Evolutionary conservation across 2,888 invertebrate species (phyloP).

Genomic region (Cerastoderma edule): DNA sequence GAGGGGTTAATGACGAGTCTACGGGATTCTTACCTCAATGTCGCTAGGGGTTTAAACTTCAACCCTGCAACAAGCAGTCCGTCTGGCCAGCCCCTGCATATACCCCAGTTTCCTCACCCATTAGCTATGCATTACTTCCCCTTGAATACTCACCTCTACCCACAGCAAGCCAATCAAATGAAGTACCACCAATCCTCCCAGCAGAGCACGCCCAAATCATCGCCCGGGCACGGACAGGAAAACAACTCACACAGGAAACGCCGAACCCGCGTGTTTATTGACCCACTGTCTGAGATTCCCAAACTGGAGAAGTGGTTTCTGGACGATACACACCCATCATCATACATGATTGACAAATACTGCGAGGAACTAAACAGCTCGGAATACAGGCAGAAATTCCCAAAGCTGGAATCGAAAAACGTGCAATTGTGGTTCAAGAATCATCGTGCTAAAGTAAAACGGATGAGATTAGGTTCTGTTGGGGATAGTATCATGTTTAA

Average conservation of each 20-base stretch:
- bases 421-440: constrained; percentile 99
- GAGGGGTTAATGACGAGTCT: constrained; percentile 56
- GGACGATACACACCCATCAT: constrained; percentile 99
- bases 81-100: constrained; percentile 71
- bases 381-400: constrained; percentile 99
- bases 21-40: constrained; percentile 60
- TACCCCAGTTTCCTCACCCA: constrained; percentile 77
- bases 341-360: constrained; percentile 98
- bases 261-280: constrained; percentile 98
- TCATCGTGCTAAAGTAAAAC: constrained; percentile 98
- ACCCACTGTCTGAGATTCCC: constrained; percentile 97
- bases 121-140: constrained; percentile 79
- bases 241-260: constrained; percentile 87
- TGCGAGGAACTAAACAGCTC: constrained; percentile 98
- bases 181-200: constrained; percentile 56
- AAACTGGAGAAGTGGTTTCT: constrained; percentile 92
- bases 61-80: constrained; percentile 55
- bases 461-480: constrained; percentile 85
- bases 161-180: constrained; percentile 69
- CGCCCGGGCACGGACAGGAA: constrained; percentile 58
- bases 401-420: constrained; percentile 98
- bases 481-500: constrained; percentile 58
- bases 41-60: constrained; percentile 58
- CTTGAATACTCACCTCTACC: constrained; percentile 75
- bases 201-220: constrained; percentile 49